Conservation (phyloP, 2,888 invertebrate genomes). For the Mythimna albipuncta region DNA sequence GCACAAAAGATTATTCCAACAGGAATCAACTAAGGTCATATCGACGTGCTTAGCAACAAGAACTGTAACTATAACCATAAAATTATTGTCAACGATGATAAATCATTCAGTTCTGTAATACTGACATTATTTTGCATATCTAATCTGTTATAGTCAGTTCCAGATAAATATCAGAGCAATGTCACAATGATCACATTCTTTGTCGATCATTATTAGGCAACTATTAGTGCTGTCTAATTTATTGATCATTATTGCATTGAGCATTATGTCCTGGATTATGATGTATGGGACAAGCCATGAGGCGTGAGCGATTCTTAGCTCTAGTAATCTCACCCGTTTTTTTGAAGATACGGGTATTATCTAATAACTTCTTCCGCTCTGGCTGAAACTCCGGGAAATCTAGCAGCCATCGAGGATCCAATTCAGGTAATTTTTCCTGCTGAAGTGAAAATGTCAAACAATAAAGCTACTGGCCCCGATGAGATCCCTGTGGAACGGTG, state of each 20-base stretch:
- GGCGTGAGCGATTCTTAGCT: not conserved
- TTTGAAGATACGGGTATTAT: too few relatives aligned
- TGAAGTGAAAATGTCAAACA: too few relatives aligned
- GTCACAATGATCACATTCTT: constrained; percentile 66
- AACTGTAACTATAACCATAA: not conserved
- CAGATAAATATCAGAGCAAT: constrained; percentile 48
- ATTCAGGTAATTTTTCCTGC: too few relatives aligned
- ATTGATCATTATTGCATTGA: too few relatives aligned
- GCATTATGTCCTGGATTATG: constrained; percentile 29
- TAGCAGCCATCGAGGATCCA: too few relatives aligned
- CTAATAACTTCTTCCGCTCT: too few relatives aligned
- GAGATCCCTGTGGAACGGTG: too few relatives aligned
- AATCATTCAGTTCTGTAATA: constrained; percentile 24
- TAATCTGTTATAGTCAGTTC: constrained; percentile 15
- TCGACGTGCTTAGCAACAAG: not conserved
- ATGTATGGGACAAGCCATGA: constrained; percentile 5
- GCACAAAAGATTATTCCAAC: too few relatives aligned
- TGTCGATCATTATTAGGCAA: constrained; percentile 66
- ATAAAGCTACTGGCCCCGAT: too few relatives aligned
- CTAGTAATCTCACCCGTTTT: too few relatives aligned
- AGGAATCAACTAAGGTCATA: not conserved
- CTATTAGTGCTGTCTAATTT: constrained; percentile 64
- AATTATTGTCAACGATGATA: constrained; percentile 13
- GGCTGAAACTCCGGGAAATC: too few relatives aligned
- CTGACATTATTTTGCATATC: constrained; percentile 34